Evolutionary conservation across 2,888 invertebrate genomes (phyloP).

Genomic region (Atherix ibis): DNA sequence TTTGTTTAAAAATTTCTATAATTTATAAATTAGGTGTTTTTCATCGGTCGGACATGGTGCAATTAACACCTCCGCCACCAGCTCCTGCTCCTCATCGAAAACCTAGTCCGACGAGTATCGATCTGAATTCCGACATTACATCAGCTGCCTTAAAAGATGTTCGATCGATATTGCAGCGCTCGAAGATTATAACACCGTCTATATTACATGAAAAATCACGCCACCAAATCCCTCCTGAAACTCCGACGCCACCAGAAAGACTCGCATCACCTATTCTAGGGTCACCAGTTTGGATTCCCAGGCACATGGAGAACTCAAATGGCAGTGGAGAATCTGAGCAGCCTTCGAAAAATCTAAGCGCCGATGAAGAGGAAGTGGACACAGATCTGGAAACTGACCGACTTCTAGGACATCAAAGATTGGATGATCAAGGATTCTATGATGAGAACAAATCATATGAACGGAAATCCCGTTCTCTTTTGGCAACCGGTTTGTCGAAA

Average conservation of each 20-base stretch:
- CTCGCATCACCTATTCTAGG: slow-evolving; percentile 36
- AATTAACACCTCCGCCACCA: slow-evolving; percentile 54
- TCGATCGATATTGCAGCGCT: slow-evolving; percentile 54
- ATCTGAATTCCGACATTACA: slow-evolving; percentile 11
- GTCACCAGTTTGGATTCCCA: slow-evolving; percentile 56
- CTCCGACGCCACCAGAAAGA: slow-evolving; percentile 29
- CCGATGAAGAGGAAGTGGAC: slow-evolving; percentile 70
- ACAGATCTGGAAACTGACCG: slow-evolving; percentile 97
- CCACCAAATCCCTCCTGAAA: slow-evolving; percentile 16
- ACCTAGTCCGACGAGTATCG: slow-evolving; percentile 20
- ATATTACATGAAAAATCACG: slow-evolving; percentile 1
- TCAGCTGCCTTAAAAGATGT: slow-evolving; percentile 58
- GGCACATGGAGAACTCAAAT: slow-evolving; percentile 31
- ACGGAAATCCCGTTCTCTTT: slow-evolving; percentile 23
- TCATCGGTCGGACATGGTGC: slow-evolving; percentile 29
- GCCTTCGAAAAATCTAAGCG: slow-evolving; percentile 47
- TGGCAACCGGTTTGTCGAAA: slow-evolving; percentile 26
- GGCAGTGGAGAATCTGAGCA: slow-evolving; percentile 35
- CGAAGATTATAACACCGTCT: slow-evolving; percentile 39
- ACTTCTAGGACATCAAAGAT: slow-evolving; percentile 81
- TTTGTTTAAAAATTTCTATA: too few species aligned
- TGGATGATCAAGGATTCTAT: slow-evolving; percentile 85
- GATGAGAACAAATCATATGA: slow-evolving; percentile 51
- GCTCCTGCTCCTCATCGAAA: slow-evolving; percentile 59
- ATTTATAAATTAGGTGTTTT: slow-evolving; percentile 23